Conservation (phyloP, 2,113 vertebrate genomes). For the Dasyprocta punctata region DNA sequence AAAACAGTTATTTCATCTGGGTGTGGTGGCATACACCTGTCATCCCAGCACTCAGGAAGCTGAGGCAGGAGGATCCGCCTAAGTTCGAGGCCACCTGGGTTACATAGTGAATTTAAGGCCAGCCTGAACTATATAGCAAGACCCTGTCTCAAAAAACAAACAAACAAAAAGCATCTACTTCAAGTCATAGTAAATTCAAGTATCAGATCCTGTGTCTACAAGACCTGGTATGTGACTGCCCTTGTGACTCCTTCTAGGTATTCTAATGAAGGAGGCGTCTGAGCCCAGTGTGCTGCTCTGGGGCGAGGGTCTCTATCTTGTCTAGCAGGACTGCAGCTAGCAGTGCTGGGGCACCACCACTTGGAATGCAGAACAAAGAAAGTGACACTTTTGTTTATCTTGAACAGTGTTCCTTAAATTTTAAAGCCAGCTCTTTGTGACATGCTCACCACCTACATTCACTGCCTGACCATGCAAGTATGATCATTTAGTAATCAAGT, state of each 20-base stretch:
- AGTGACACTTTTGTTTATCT: slow-evolving; percentile 3
- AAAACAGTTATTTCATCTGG: neutral
- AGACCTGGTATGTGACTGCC: neutral
- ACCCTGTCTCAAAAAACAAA: neutral
- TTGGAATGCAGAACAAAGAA: neutral
- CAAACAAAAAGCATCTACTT: neutral
- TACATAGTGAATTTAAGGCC: neutral
- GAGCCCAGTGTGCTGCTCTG: neutral
- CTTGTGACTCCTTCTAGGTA: neutral
- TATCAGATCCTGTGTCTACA: neutral
- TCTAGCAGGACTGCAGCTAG: neutral
- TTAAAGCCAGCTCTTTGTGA: neutral
- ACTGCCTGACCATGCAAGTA: neutral
- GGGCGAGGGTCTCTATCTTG: neutral
- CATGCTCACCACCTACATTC: neutral
- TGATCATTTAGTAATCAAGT: neutral
- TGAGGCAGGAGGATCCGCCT: neutral
- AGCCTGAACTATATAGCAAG: neutral
- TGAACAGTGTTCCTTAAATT: neutral
- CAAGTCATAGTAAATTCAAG: neutral
- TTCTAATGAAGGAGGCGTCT: neutral
- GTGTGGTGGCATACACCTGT: neutral
- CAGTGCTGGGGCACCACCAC: neutral
- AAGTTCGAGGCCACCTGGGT: neutral
- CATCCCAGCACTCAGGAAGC: neutral